Conservation (phyloP, 2,113 vertebrate species). For the Cyprinodon brontotheroides region DNA sequence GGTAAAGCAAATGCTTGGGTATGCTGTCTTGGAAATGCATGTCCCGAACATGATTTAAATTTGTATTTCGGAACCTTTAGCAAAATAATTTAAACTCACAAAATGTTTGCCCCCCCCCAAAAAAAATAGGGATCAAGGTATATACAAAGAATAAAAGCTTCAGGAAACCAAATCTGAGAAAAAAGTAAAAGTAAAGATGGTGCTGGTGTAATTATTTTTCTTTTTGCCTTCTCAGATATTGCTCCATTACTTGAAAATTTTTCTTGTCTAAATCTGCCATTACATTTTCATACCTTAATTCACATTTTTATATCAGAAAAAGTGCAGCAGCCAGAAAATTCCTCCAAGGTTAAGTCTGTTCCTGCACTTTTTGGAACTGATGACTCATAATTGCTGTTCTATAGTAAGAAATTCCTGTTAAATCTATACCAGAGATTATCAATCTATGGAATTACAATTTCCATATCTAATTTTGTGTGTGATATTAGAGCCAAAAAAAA, state of each 20-base stretch:
- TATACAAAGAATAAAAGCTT: not conserved
- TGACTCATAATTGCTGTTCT: too few species aligned
- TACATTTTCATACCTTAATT: too few species aligned
- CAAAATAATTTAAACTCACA: constrained; percentile 13
- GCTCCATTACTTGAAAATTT: not conserved
- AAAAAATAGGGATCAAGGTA: too few species aligned
- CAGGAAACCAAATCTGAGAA: not conserved
- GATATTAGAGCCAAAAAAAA: too few species aligned
- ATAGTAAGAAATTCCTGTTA: too few species aligned
- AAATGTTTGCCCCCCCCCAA: not conserved
- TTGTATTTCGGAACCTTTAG: not conserved
- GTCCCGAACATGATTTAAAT: constrained; percentile 31
- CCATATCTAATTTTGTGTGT: too few species aligned
- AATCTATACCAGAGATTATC: too few species aligned
- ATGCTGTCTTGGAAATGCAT: constrained; percentile 31
- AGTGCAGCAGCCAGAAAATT: too few species aligned
- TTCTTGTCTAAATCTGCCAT: not conserved
- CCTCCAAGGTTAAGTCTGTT: too few species aligned
- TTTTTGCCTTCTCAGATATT: not conserved
- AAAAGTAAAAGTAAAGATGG: not conserved
- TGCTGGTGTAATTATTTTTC: not conserved
- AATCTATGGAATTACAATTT: too few species aligned
- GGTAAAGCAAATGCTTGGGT: constrained; percentile 40
- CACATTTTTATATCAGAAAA: not conserved
- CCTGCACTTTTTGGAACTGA: too few species aligned